phyloP scores from a whole-genome alignment of 1,140 invertebrate species.

The Latrodectus geometricus region DNA sequence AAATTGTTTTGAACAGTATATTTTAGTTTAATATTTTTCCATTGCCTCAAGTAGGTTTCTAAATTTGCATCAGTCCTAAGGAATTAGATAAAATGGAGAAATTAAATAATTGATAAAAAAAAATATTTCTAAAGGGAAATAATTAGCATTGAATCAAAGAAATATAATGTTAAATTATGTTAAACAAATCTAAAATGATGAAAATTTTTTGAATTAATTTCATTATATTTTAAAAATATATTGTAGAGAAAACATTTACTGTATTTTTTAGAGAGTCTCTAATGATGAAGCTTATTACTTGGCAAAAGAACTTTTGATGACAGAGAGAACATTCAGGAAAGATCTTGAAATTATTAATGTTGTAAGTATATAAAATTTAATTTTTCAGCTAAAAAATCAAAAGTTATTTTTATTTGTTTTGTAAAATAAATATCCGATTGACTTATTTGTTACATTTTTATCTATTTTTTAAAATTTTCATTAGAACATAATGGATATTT shows the following conservation, averaged over 20 bases:
- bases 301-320: constrained; percentile 94
- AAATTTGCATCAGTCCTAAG: too few relatives aligned
- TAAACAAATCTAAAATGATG: not conserved
- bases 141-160: too few relatives aligned
- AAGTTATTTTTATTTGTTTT: not conserved
- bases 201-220: not conserved
- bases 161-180: not conserved
- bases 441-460: too few relatives aligned
- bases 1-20: too few relatives aligned
- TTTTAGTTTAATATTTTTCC: too few relatives aligned
- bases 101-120: too few relatives aligned
- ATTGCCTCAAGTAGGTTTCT: too few relatives aligned
- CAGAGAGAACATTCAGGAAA: constrained; percentile 94
- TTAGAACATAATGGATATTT: too few relatives aligned
- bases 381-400: not conserved
- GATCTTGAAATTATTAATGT: constrained; percentile 91
- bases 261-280: not conserved
- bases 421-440: not conserved
- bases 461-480: too few relatives aligned
- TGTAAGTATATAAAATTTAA: constrained; percentile 72
- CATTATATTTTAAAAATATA: not conserved
- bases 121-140: too few relatives aligned
- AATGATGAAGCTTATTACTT: constrained; percentile 89
- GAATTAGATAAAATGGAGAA: too few relatives aligned
- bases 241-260: not conserved